Evolutionary conservation across 2,888 invertebrate genomes (phyloP).

Genomic region (Ypsolopha scabrella): DNA sequence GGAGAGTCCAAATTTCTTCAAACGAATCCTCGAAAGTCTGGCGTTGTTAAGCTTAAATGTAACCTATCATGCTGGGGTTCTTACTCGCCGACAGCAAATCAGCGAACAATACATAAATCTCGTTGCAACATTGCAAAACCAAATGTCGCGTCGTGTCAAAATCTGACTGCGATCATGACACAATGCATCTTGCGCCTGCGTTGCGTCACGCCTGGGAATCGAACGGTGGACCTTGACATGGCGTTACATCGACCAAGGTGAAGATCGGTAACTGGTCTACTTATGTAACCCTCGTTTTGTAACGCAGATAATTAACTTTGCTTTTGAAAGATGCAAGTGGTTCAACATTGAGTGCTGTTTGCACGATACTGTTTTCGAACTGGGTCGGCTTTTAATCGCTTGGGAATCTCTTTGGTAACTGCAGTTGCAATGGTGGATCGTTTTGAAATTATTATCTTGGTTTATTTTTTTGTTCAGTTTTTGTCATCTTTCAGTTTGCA

Average conservation of each 20-base stretch:
- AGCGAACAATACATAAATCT: no score
- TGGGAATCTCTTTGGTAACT: neutral
- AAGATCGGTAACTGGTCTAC: conserved; percentile 32
- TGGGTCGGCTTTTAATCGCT: neutral
- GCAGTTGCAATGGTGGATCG: no score
- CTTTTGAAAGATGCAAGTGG: conserved; percentile 6
- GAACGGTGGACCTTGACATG: conserved; percentile 3
- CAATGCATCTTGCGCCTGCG: neutral
- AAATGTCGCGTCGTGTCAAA: neutral
- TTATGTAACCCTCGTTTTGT: conserved; percentile 25
- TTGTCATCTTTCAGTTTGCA: no score
- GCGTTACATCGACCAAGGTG: conserved; percentile 25
- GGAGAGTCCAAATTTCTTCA: no score
- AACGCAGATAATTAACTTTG: conserved; percentile 10
- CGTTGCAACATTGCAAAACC: neutral
- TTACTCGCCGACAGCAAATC: no score
- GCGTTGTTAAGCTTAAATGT: no score
- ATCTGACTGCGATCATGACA: neutral
- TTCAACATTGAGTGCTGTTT: neutral
- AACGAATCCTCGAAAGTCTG: no score
- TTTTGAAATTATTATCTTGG: no score
- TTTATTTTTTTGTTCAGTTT: no score
- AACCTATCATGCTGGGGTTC: no score
- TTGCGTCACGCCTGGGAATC: conserved; percentile 5
- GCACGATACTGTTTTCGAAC: neutral